A percentile compares a stretch with the other conserved stretches of the same genome.
Evolutionary conservation across 2,888 invertebrate species (phyloP).

Genomic region (Luffia ferchaultella): DNA sequence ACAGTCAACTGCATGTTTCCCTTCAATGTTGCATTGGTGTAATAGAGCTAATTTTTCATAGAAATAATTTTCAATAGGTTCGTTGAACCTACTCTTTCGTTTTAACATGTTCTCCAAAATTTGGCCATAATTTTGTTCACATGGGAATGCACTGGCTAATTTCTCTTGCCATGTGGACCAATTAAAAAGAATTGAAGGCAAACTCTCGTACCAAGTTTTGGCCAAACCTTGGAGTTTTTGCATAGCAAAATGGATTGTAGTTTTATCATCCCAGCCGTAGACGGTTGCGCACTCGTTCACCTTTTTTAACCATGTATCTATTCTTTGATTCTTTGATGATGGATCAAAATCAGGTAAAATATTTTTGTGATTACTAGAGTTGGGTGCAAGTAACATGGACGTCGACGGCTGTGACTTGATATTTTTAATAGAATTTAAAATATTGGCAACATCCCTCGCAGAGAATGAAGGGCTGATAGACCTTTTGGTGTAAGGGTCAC

Average conservation of each 20-base stretch:
- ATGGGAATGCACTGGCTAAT: constrained; percentile 14
- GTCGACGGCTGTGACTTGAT: constrained; percentile 6
- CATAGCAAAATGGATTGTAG: constrained; percentile 15
- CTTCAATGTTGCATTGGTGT: constrained; percentile 12
- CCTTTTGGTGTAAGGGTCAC: too few species aligned
- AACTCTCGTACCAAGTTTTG: constrained; percentile 15
- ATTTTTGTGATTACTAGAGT: constrained; percentile 6
- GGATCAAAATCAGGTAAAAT: constrained; percentile 6
- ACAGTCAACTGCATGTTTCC: constrained; percentile 12
- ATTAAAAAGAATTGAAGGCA: constrained; percentile 11
- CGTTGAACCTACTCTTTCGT: constrained; percentile 7
- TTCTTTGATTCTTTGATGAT: constrained; percentile 5
- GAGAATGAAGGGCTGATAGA: constrained; percentile 10
- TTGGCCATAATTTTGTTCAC: constrained; percentile 13
- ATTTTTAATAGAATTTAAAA: constrained; percentile 10
- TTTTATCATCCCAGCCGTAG: constrained; percentile 15
- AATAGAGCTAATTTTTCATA: constrained; percentile 12
- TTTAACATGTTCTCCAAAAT: constrained; percentile 14
- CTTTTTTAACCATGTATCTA: constrained; percentile 7
- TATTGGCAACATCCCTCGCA: constrained; percentile 8
- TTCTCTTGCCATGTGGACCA: constrained; percentile 18
- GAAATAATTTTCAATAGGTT: constrained; percentile 11
- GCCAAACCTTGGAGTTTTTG: constrained; percentile 19
- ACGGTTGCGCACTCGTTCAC: constrained; percentile 13
- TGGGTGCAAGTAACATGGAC: neutral